These are phyloP conservation scores for Lithophane socia DNA, from an alignment of 2,888 invertebrate genomes.

Conservation along the genomic window DNA sequence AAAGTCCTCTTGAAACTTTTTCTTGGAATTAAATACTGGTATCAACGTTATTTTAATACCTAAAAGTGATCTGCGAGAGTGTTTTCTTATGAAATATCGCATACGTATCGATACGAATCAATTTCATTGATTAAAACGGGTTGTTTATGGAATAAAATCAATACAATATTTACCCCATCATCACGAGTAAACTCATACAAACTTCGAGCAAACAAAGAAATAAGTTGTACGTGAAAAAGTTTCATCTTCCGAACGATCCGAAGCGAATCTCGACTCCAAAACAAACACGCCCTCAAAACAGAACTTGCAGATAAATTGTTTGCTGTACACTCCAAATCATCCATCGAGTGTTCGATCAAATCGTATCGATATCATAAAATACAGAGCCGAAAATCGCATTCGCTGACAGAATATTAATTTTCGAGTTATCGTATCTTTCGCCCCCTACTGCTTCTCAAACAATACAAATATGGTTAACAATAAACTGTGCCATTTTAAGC, in stretches of 20 bases:
- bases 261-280: conserved; percentile 69
- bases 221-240: conserved; percentile 59
- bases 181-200: conserved; percentile 30
- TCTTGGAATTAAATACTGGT: not conserved
- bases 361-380: conserved; percentile 84
- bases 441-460: conserved; percentile 81
- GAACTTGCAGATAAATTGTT: conserved; percentile 76
- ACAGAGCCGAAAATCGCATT: conserved; percentile 81
- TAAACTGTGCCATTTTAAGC: conserved; percentile 80
- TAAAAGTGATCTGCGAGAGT: not conserved
- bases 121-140: not conserved
- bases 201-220: conserved; percentile 52
- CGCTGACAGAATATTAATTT: conserved; percentile 89
- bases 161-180: conserved; percentile 29
- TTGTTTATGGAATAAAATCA: not conserved
- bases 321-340: conserved; percentile 75
- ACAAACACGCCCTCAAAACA: conserved; percentile 74
- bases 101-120: not conserved
- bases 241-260: conserved; percentile 62
- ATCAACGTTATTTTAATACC: not conserved
- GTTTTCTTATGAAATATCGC: not conserved
- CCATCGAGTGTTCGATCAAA: conserved; percentile 73
- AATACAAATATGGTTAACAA: conserved; percentile 79
- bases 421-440: conserved; percentile 76
- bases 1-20: not conserved